Percentiles rank a stretch among this genome's conserved stretches.
phyloP scores from a whole-genome alignment of 2,113 vertebrate genomes.

The Okapia johnstoni region DNA sequence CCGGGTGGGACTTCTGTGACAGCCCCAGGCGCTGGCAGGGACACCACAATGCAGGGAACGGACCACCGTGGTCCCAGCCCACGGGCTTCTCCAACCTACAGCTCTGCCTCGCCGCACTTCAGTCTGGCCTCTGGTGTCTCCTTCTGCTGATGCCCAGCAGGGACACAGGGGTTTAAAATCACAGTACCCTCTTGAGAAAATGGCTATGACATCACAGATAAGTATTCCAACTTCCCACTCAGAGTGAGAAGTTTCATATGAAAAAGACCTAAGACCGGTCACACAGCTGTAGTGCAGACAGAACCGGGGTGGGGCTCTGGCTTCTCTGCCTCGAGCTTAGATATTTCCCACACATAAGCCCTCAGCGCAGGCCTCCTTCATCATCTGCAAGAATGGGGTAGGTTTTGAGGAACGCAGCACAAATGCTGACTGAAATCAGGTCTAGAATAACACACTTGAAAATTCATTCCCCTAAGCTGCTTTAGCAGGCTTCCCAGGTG shows the following conservation, averaged over 20 bases:
- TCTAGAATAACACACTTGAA: conserved; percentile 19
- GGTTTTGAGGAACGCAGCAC: not conserved
- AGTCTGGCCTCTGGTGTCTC: not conserved
- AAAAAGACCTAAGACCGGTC: not conserved
- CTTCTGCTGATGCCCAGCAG: not conserved
- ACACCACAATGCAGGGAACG: too few relatives aligned
- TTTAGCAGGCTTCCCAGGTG: not conserved
- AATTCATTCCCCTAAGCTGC: conserved; percentile 1
- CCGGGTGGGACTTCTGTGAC: not conserved
- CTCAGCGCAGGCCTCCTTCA: not conserved
- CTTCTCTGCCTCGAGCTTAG: not conserved
- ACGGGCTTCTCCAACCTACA: not conserved
- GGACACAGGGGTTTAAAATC: not conserved
- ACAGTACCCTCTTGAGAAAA: not conserved
- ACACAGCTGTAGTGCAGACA: not conserved
- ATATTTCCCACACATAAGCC: not conserved
- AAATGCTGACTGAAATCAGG: not conserved
- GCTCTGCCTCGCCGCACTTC: not conserved
- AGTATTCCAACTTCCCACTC: not conserved
- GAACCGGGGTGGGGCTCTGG: not conserved
- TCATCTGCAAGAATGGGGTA: not conserved
- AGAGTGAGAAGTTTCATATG: not conserved
- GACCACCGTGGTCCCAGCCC: not conserved
- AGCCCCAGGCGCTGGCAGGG: not conserved
- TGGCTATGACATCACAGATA: not conserved